A percentile compares a stretch with the other conserved stretches of the same genome.
phyloP scores from a whole-genome alignment of 2,113 vertebrate species.

The Rana temporaria region DNA sequence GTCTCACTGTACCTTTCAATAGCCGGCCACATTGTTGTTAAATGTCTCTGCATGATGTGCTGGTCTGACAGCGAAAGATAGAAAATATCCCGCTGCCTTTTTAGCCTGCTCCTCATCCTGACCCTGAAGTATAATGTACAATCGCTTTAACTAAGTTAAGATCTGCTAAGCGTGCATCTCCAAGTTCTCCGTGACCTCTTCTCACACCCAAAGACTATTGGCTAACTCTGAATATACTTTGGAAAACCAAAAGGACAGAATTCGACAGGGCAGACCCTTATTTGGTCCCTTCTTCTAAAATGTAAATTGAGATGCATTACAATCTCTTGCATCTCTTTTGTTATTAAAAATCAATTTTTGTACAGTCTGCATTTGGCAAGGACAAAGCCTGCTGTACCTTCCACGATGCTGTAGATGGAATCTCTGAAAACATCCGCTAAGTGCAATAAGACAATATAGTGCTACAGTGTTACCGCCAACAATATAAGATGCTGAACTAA shows the following conservation, averaged over 20 bases:
- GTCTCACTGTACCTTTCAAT: too few species aligned
- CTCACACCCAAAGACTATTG: background rate
- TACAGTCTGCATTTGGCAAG: constrained; percentile 45
- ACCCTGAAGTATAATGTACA: too few species aligned
- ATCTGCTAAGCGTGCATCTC: background rate
- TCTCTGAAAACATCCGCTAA: constrained; percentile 12
- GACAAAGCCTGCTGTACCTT: constrained; percentile 34
- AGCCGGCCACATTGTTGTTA: too few species aligned
- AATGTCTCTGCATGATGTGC: too few species aligned
- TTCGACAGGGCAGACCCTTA: constrained; percentile 25
- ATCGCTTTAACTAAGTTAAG: background rate
- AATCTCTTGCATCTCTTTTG: constrained; percentile 24
- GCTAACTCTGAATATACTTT: constrained; percentile 1
- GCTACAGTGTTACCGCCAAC: background rate
- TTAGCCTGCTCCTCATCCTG: too few species aligned
- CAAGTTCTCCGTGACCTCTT: background rate
- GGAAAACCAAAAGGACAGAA: constrained; percentile 21
- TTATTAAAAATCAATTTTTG: constrained; percentile 52
- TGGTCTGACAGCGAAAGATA: too few species aligned
- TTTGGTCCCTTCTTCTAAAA: constrained; percentile 34
- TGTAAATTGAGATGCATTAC: constrained; percentile 49
- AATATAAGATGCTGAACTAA: constrained; percentile 47
- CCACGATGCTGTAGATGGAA: constrained; percentile 1
- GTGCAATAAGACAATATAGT: constrained; percentile 28
- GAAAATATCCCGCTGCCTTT: too few species aligned